Evolutionary conservation across 2,113 vertebrate genomes (phyloP), one percentile per base, ranked within the genome.

Genomic region (Phoenicopterus ruber): DNA sequence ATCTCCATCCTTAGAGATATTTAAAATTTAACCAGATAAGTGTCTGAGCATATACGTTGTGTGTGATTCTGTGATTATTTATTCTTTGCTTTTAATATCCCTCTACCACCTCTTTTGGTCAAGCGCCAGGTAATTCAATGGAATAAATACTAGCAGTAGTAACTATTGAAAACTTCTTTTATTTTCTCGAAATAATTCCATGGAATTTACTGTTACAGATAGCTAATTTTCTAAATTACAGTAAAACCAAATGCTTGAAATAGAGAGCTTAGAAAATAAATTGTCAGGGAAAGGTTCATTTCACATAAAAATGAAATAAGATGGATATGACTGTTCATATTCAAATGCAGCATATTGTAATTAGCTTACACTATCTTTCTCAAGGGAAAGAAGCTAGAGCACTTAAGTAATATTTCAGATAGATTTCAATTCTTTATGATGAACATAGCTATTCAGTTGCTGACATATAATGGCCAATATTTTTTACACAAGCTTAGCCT

Each of bases 171-270:
- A 83, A n/a, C 5, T 26, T 17, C 2, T 66, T 89, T 58, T 85
- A 42, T 83, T 88, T 90, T 95, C 42, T 66, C 59, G 17, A 70
- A 93, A 77, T 80, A 72, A 86, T 92, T 72, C 31, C 5, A 19
- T 47, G 40, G 63, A 83, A 66, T 88, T 91, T 94, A 94, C n/a
- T 80, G 36, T 31, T 73, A 62, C 13, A 69, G 54, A 54, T 47
- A 88, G 4, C 5, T 90, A n/a, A 50, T 93, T 90, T 94, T 90
- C 78, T 82, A 79, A 91, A 96, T 86, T 81, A 83, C 16, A 62
- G 28, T 69, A 90, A 93, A 86, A 59, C 8, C 28, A 66, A 79
- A 55, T 82, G 32, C 21, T 73, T 84, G 42, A 84, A 84, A 93
- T 42, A 62, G 15, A 77, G 49, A 38, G 11, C 50, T 87, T 89